A percentile compares a stretch with the other conserved stretches of the same genome.
phyloP scores from a whole-genome alignment of 1,140 invertebrate genomes.

The Latrodectus geometricus region DNA sequence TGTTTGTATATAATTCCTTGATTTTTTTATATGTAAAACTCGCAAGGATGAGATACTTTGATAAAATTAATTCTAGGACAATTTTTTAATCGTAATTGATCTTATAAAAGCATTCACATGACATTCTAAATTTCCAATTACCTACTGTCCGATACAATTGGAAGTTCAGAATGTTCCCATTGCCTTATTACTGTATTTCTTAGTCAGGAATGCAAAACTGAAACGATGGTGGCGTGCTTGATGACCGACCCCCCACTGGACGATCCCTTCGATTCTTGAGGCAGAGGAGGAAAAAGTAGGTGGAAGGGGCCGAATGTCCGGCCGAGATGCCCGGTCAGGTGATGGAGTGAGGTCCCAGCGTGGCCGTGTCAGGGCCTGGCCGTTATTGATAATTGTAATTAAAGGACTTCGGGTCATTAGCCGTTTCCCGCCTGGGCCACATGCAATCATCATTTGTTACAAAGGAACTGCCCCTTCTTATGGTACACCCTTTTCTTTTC shows the following conservation, averaged over 20 bases:
- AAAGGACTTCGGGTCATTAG: slow-evolving; percentile 62
- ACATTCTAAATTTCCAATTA: too few relatives aligned
- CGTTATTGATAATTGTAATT: slow-evolving; percentile 63
- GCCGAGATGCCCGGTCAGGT: slow-evolving; percentile 53
- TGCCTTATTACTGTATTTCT: too few relatives aligned
- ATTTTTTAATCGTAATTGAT: too few relatives aligned
- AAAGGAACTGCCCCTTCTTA: slow-evolving; percentile 47
- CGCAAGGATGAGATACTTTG: too few relatives aligned
- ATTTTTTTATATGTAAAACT: too few relatives aligned
- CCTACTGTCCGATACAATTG: too few relatives aligned
- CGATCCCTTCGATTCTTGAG: neutral
- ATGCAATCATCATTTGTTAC: slow-evolving; percentile 60
- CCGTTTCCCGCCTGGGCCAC: slow-evolving; percentile 40
- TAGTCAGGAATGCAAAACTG: too few relatives aligned
- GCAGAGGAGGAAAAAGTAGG: slow-evolving; percentile 23
- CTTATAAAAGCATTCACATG: too few relatives aligned
- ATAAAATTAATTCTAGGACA: too few relatives aligned
- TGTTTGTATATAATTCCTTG: too few relatives aligned
- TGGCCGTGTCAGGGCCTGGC: slow-evolving; percentile 56
- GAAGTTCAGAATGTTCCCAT: too few relatives aligned
- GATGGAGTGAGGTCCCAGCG: slow-evolving; percentile 58
- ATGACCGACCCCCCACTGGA: slow-evolving; percentile 3
- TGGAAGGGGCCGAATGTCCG: slow-evolving; percentile 21
- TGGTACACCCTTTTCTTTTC: slow-evolving; percentile 38
- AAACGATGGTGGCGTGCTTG: neutral